Percentiles rank a stretch among this genome's conserved stretches.
Conservation (phyloP, 2,113 vertebrate species). For the Struthidea cinerea region DNA sequence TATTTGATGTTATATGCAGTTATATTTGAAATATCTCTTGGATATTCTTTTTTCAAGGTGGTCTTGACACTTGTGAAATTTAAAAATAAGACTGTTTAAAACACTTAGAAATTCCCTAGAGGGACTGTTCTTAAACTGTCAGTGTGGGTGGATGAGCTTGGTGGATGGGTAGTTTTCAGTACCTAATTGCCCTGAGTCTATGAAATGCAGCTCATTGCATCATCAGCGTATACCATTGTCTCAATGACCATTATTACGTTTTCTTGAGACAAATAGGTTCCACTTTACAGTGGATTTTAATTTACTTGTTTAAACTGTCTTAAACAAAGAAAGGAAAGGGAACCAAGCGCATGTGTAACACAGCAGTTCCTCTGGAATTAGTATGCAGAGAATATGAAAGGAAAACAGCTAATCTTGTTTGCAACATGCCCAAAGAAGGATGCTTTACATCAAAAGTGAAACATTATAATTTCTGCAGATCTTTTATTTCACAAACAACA, state of each 20-base stretch:
- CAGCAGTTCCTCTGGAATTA: slow-evolving; percentile 8
- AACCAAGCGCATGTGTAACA: not conserved
- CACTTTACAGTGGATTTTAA: not conserved
- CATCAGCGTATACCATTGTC: not conserved
- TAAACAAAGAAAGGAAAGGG: not conserved
- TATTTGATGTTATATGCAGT: not conserved
- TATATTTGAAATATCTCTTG: not conserved
- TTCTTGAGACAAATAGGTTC: not conserved
- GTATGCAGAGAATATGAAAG: slow-evolving; percentile 10
- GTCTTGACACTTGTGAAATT: not conserved
- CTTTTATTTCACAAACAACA: slow-evolving; percentile 27
- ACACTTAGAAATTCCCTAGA: not conserved
- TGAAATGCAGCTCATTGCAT: not conserved
- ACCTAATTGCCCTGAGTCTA: not conserved
- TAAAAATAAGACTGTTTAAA: not conserved
- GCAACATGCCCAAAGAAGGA: not conserved
- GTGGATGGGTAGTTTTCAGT: not conserved
- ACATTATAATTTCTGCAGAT: slow-evolving; percentile 1
- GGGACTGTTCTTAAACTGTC: not conserved
- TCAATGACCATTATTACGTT: slow-evolving; percentile 2
- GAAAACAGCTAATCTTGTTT: slow-evolving; percentile 9
- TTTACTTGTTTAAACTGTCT: not conserved
- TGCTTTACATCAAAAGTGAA: slow-evolving; percentile 16
- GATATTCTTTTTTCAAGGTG: not conserved
- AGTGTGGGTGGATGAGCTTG: not conserved